phyloP scores from a whole-genome alignment of 2,113 vertebrate genomes.

The Xenopus borealis region DNA sequence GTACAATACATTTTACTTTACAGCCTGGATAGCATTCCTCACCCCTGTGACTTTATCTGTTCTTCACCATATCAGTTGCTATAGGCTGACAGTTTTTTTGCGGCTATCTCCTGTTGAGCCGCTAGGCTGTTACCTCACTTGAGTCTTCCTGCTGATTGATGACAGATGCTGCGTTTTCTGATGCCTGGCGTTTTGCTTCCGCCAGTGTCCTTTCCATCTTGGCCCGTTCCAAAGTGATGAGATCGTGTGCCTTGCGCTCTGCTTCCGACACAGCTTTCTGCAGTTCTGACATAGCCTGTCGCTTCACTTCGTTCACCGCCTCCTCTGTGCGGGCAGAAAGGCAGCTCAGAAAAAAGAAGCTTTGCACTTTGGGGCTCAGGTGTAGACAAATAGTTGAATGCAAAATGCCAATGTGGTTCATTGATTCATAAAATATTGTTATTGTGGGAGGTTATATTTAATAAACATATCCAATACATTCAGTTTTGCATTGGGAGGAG shows the following conservation, averaged over 20 bases:
- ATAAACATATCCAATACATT: neutral
- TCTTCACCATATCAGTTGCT: too few species aligned
- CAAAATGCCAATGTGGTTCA: neutral
- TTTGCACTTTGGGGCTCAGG: neutral
- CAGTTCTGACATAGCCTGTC: slow-evolving; percentile 95
- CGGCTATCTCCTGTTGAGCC: neutral
- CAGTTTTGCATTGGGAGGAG: neutral
- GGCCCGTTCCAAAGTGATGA: slow-evolving; percentile 89
- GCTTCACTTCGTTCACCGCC: slow-evolving; percentile 96
- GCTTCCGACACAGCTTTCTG: slow-evolving; percentile 95
- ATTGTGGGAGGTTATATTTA: too few species aligned
- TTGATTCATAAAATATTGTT: too few species aligned
- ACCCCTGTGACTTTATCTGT: too few species aligned
- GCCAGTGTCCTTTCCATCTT: slow-evolving; percentile 95
- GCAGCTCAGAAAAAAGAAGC: slow-evolving; percentile 28
- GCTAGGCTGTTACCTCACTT: slow-evolving; percentile 78
- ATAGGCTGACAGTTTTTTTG: neutral
- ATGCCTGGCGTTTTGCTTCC: slow-evolving; percentile 91
- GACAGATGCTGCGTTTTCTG: slow-evolving; percentile 87
- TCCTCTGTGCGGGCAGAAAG: slow-evolving; percentile 76
- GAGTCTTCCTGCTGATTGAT: slow-evolving; percentile 98
- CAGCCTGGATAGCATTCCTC: too few species aligned
- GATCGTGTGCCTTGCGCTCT: slow-evolving; percentile 91
- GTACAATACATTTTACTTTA: too few species aligned
- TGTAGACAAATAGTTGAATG: neutral